Conservation (phyloP, 2,113 vertebrate genomes). For the Microtus ochrogaster region DNA sequence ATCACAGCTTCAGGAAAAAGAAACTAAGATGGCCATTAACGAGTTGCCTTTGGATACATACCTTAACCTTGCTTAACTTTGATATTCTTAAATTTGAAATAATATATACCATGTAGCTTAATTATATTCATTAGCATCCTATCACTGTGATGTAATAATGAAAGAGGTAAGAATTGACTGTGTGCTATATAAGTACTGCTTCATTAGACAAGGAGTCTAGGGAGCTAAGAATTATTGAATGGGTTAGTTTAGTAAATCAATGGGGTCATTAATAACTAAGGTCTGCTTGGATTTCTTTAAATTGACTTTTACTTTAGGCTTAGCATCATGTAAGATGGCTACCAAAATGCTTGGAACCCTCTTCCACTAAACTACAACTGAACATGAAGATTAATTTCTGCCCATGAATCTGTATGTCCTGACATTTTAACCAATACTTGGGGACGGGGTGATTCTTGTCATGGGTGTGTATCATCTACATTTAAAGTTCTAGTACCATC, state of each 20-base stretch:
- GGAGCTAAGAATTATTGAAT: neutral
- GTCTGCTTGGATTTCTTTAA: neutral
- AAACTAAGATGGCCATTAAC: neutral
- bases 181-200: neutral
- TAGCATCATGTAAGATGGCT: neutral
- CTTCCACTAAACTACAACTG: neutral
- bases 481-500: neutral
- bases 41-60: neutral
- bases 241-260: neutral
- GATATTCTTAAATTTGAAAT: neutral
- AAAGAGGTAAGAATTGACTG: neutral
- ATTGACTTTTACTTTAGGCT: neutral
- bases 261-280: neutral
- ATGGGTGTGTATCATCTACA: too few species aligned
- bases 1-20: neutral
- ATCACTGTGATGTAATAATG: neutral
- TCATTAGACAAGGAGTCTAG: neutral
- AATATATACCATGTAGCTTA: neutral
- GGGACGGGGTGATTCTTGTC: too few species aligned
- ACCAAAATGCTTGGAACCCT: neutral
- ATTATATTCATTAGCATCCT: neutral
- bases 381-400: neutral
- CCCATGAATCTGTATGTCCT: neutral
- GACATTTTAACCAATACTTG: neutral
- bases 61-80: neutral